phyloP scores from a whole-genome alignment of 2,888 invertebrate genomes.

The Malthinus seriepunctatus region DNA sequence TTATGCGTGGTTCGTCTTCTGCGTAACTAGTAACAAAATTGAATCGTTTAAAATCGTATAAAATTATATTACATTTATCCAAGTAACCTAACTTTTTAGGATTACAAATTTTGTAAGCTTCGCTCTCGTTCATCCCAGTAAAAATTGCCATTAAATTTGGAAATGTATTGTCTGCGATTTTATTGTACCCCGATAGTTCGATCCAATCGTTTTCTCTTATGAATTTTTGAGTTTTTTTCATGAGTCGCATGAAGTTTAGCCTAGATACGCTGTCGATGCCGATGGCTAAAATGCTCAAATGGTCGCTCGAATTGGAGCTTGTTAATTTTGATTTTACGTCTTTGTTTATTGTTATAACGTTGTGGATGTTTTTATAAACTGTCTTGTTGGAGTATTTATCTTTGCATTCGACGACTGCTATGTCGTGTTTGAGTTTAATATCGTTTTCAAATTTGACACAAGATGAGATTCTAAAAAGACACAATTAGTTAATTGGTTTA shows the following conservation, averaged over 20 bases:
- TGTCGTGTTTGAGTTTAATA: conserved; percentile 52
- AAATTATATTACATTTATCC: conserved; percentile 75
- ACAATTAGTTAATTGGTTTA: too few relatives aligned
- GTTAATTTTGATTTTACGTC: conserved; percentile 55
- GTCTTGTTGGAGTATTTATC: conserved; percentile 38
- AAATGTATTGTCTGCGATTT: conserved; percentile 88
- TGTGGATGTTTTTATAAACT: conserved; percentile 62
- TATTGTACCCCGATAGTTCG: conserved; percentile 54
- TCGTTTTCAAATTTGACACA: conserved; percentile 56
- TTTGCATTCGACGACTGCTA: conserved; percentile 58
- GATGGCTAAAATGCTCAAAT: conserved; percentile 72
- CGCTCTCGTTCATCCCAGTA: conserved; percentile 62
- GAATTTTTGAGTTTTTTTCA: conserved; percentile 72
- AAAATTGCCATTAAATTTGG: conserved; percentile 86
- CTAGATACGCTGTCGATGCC: conserved; percentile 87
- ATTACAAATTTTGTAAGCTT: conserved; percentile 57
- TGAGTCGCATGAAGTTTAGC: conserved; percentile 73
- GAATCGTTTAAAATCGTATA: conserved; percentile 72
- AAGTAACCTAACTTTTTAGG: conserved; percentile 59
- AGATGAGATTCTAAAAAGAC: conserved; percentile 50
- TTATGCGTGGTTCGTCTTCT: conserved; percentile 74
- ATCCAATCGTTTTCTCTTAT: conserved; percentile 60
- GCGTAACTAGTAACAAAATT: conserved; percentile 81
- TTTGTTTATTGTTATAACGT: conserved; percentile 56
- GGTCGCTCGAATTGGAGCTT: conserved; percentile 39